Evolutionary conservation across 2,113 vertebrate species (phyloP).

Genomic region (Sceloporus undulatus): DNA sequence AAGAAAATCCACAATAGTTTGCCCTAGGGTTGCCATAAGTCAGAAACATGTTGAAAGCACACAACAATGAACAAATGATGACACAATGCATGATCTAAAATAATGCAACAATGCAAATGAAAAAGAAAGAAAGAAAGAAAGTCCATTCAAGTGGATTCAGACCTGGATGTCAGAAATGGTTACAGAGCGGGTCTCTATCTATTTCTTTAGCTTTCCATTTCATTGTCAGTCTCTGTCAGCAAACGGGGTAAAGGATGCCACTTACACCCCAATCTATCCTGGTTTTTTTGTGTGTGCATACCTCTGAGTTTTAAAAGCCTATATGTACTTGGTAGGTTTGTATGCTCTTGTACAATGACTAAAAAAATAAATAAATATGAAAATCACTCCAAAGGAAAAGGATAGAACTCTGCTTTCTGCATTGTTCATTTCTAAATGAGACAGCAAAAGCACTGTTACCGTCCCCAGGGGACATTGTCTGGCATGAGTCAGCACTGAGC

Average conservation of each 20-base stretch:
- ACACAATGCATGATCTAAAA: neutral
- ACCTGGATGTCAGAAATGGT: neutral
- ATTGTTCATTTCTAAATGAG: conserved; percentile 79
- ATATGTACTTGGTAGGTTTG: neutral
- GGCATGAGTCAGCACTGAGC: conserved; percentile 93
- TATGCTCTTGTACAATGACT: neutral
- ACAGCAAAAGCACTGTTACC: conserved; percentile 80
- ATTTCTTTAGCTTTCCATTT: neutral
- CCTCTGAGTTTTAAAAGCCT: conserved; percentile 5
- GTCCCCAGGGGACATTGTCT: conserved; percentile 82
- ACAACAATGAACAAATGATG: too few species aligned
- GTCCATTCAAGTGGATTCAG: neutral
- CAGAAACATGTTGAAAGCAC: too few species aligned
- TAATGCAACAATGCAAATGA: neutral
- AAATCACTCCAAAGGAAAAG: conserved; percentile 48
- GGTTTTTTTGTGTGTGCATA: neutral
- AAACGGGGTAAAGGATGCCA: neutral
- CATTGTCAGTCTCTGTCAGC: neutral
- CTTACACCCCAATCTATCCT: neutral
- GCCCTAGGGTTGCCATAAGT: too few species aligned
- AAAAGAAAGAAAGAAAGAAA: neutral
- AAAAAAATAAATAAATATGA: too few species aligned
- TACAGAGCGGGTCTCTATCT: neutral
- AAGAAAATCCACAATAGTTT: too few species aligned
- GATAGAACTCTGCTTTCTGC: conserved; percentile 46